These are phyloP conservation scores for Panopea generosa DNA, from an alignment of 2,888 invertebrate genomes.

Conservation along the genomic window DNA sequence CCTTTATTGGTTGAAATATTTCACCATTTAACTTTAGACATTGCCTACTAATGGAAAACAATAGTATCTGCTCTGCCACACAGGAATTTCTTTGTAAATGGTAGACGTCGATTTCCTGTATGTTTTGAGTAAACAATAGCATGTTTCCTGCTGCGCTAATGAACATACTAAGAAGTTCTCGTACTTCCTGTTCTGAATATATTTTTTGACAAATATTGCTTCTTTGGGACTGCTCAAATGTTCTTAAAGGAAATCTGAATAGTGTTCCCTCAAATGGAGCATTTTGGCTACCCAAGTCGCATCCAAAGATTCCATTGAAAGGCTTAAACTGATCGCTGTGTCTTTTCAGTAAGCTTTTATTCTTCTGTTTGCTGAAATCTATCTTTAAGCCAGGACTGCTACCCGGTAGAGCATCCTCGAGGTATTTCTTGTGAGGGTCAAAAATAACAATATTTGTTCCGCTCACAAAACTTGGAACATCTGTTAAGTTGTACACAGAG, in stretches of 20 bases:
- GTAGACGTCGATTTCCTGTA: constrained; percentile 71
- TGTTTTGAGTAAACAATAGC: constrained; percentile 82
- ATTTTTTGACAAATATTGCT: constrained; percentile 76
- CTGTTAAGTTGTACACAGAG: constrained; percentile 82
- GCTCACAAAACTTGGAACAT: constrained; percentile 83
- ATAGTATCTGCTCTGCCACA: not conserved
- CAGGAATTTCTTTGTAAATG: constrained; percentile 60
- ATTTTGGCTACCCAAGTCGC: constrained; percentile 24
- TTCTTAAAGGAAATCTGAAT: constrained; percentile 82
- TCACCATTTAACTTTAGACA: too few species aligned
- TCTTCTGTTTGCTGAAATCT: constrained; percentile 57
- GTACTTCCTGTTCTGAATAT: constrained; percentile 73
- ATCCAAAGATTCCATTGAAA: constrained; percentile 73
- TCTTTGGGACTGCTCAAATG: constrained; percentile 23
- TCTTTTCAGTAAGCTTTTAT: constrained; percentile 46
- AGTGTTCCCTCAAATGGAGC: constrained; percentile 71
- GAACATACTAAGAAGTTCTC: constrained; percentile 71
- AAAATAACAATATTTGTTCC: constrained; percentile 80
- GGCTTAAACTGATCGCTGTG: constrained; percentile 74
- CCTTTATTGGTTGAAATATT: too few species aligned
- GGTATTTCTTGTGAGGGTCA: constrained; percentile 80
- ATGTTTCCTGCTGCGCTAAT: constrained; percentile 72
- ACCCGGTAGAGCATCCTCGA: constrained; percentile 67
- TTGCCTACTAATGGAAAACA: too few species aligned
- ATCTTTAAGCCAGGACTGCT: constrained; percentile 72